These are phyloP conservation scores for Helicoverpa zea DNA, from an alignment of 1,140 invertebrate genomes.

Conservation along the genomic window DNA sequence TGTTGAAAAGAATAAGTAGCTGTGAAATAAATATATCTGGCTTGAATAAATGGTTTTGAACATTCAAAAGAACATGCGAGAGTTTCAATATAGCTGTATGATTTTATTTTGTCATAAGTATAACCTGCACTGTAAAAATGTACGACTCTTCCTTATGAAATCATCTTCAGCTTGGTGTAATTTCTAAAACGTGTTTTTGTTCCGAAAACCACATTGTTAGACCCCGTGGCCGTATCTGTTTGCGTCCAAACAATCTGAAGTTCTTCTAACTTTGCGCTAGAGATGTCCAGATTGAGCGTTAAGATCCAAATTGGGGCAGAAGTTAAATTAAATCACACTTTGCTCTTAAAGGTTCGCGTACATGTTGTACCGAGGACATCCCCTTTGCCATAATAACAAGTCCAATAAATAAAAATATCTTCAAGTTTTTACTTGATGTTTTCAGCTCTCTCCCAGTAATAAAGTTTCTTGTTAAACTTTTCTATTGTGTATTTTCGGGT, in stretches of 20 bases:
- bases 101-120: too few species aligned
- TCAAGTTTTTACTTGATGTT: constrained; percentile 56
- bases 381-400: constrained; percentile 35
- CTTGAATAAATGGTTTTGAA: too few species aligned
- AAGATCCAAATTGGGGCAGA: constrained; percentile 12
- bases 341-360: constrained; percentile 22
- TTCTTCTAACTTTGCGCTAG: constrained; percentile 32
- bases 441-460: constrained; percentile 28
- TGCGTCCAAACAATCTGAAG: constrained; percentile 18
- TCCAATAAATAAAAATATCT: constrained; percentile 54
- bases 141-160: too few species aligned
- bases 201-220: constrained; percentile 18
- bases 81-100: too few species aligned
- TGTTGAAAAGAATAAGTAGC: too few species aligned
- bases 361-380: not conserved
- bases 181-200: constrained; percentile 23
- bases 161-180: not conserved
- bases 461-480: constrained; percentile 40
- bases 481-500: constrained; percentile 46
- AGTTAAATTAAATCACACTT: constrained; percentile 46
- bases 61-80: too few species aligned
- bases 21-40: too few species aligned
- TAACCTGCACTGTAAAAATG: too few species aligned
- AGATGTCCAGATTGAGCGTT: constrained; percentile 20
- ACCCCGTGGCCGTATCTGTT: constrained; percentile 22